phyloP scores from a whole-genome alignment of 2,888 invertebrate species.

The Eilema caniola region DNA sequence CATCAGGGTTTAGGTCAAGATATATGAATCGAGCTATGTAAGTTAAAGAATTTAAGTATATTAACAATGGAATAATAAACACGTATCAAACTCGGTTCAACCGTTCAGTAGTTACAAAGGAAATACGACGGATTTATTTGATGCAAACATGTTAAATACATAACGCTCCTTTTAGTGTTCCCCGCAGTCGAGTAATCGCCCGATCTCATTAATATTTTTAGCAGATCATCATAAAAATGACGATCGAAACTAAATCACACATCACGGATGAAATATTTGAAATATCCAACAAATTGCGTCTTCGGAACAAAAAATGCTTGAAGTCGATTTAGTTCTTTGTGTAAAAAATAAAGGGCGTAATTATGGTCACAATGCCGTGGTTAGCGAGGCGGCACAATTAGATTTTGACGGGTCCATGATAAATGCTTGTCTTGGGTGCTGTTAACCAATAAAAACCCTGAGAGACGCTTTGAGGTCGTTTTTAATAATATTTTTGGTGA shows the following conservation, averaged over 20 bases:
- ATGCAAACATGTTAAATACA: neutral
- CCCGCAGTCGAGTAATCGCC: constrained; percentile 1
- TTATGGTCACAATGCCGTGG: constrained; percentile 84
- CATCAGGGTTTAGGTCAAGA: too few relatives aligned
- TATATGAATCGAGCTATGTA: too few relatives aligned
- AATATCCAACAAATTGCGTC: constrained; percentile 75
- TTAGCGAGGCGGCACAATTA: constrained; percentile 85
- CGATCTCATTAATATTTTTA: constrained; percentile 32
- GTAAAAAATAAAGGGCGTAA: constrained; percentile 83
- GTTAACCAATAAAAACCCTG: constrained; percentile 56
- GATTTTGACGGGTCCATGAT: constrained; percentile 85
- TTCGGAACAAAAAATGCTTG: constrained; percentile 70
- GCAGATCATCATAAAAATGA: constrained; percentile 47
- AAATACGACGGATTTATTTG: neutral
- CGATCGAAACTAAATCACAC: constrained; percentile 53
- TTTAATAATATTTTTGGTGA: constrained; percentile 35
- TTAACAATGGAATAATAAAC: too few relatives aligned
- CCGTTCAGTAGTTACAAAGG: neutral
- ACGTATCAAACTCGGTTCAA: neutral
- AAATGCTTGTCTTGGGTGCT: constrained; percentile 78
- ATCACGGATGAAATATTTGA: constrained; percentile 65
- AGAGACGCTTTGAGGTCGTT: constrained; percentile 59
- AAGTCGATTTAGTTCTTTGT: constrained; percentile 76
- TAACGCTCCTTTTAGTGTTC: neutral
- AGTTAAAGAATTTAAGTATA: too few relatives aligned